Evolutionary conservation across 2,797 vertebrate genomes (phyloP).

Genomic region (Ptychobarbus kaznakovi): DNA sequence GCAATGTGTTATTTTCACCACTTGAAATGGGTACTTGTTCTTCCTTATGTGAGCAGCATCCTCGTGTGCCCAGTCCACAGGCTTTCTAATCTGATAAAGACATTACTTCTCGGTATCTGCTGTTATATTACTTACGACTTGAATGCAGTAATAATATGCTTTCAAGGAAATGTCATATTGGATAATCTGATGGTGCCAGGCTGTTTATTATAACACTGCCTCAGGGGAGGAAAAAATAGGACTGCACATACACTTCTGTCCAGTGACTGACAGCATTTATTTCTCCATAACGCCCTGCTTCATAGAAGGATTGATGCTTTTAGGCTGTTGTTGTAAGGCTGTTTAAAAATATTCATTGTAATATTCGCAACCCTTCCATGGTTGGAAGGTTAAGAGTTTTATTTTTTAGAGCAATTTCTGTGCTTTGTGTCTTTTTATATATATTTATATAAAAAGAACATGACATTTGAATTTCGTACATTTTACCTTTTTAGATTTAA

Average conservation of each 20-base stretch:
- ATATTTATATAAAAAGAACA: not conserved
- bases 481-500: not conserved
- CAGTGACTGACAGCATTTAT: constrained; percentile 4
- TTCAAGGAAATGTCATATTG: constrained; percentile 40
- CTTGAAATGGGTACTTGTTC: constrained; percentile 77
- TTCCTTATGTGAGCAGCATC: constrained; percentile 57
- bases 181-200: constrained; percentile 32
- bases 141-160: constrained; percentile 52
- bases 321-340: not conserved
- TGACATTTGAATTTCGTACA: not conserved
- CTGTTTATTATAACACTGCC: constrained; percentile 31
- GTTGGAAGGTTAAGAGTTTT: not conserved
- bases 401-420: not conserved
- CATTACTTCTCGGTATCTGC: constrained; percentile 61
- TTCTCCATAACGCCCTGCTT: not conserved
- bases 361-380: not conserved
- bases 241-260: not conserved
- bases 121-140: constrained; percentile 46
- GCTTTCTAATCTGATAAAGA: constrained; percentile 50
- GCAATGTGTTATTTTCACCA: constrained; percentile 76
- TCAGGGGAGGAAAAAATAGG: not conserved
- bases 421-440: not conserved
- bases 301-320: constrained; percentile 6
- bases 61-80: constrained; percentile 60
- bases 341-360: not conserved